Evolutionary conservation across 2,888 invertebrate species (phyloP), one percentile per base, ranked within the genome.

Genomic region (Acheta domesticus): DNA sequence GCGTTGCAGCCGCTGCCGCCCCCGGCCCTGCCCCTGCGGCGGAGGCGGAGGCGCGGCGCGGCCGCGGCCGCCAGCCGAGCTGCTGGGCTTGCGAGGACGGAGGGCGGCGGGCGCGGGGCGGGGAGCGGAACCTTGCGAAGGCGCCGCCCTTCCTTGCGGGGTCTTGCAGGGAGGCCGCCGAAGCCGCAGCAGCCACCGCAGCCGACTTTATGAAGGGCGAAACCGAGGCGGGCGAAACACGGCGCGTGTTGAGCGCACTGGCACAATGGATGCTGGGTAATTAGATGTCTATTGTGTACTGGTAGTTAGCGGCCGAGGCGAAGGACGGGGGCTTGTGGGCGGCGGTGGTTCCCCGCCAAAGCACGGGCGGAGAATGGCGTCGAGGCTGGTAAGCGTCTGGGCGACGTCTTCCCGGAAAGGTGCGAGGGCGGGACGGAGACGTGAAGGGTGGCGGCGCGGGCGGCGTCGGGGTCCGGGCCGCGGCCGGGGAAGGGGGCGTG

Each of bases 201-300:
- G 16, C n/a, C 62, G 62, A 62, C 62, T 62, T 62, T 62, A 62
- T 62, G 62, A 62, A 62, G 62, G 62, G 62, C 62, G 62, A 62
- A 62, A 62, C 16, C 62, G n/a, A 62, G n/a, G 62, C 62, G n/a
- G n/a, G 62, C 62, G 62, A 62, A 62, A 62, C 62, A 62, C n/a
- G 62, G 62, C 62, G 62, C n/a, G 62, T 62, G 62, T 62, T 62
- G 16, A 62, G n/a, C 62, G n/a, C 16, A 62, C 36, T 36, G n/a
- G 4, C 16, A 16, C 62, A 62, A 62, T 62, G 62, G n/a, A 62
- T 14, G 62, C 1, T 8, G 8, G 62, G 62, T 62, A 62, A 62
- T 62, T 62, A 62, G 62, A 62, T 62, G 62, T 62, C 62, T 62
- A 62, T 62, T 62, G 62, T 62, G 62, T 62, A 62, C 16, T 14